Conservation (phyloP, 2,797 vertebrate genomes). For the Centroberyx gerrardi region DNA sequence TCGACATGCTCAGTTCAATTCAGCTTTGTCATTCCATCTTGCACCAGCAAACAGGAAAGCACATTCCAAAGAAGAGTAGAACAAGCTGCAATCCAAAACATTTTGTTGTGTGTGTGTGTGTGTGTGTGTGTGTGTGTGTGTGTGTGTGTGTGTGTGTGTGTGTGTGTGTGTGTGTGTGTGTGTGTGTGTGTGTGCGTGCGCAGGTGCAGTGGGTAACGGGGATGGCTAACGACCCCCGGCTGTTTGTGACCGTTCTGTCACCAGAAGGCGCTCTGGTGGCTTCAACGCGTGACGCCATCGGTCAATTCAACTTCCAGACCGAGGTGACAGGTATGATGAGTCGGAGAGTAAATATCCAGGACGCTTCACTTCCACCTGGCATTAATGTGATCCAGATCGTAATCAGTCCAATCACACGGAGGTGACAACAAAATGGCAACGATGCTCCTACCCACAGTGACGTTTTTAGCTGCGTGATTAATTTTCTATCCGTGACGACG, state of each 20-base stretch:
- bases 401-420: too few relatives aligned
- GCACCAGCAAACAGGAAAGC: too few relatives aligned
- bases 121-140: slow-evolving; percentile 23
- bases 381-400: too few relatives aligned
- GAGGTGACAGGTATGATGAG: slow-evolving; percentile 83
- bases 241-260: slow-evolving; percentile 80
- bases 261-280: slow-evolving; percentile 82
- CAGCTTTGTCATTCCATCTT: too few relatives aligned
- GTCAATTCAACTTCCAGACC: slow-evolving; percentile 87
- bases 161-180: not conserved
- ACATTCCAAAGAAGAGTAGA: too few relatives aligned
- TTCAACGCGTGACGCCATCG: slow-evolving; percentile 67
- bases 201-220: slow-evolving; percentile 88
- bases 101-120: not conserved
- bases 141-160: not conserved
- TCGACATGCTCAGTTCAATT: too few relatives aligned
- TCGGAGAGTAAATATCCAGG: not conserved
- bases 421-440: too few relatives aligned
- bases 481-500: too few relatives aligned
- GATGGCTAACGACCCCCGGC: slow-evolving; percentile 73
- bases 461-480: too few relatives aligned
- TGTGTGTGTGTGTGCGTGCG: slow-evolving; percentile 30
- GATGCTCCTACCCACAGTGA: too few relatives aligned
- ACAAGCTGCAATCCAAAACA: too few relatives aligned
- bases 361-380: too few relatives aligned